Conservation (phyloP, 1,140 invertebrate species). For the Leptonema lineaticorne region DNA sequence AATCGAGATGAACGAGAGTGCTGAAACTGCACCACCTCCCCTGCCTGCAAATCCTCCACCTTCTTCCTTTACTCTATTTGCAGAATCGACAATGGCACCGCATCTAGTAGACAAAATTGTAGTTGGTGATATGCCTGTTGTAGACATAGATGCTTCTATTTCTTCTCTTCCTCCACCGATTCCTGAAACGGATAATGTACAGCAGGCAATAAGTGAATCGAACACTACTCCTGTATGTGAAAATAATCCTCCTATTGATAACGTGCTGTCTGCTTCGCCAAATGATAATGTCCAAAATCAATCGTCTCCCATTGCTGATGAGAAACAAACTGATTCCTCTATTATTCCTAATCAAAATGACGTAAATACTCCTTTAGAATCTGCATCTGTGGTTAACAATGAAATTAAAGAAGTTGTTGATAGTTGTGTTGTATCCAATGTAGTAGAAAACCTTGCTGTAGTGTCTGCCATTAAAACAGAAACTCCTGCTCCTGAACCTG, state of each 20-base stretch:
- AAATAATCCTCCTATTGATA: conserved; percentile 36
- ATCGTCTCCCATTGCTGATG: conserved; percentile 15
- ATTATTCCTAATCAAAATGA: conserved; percentile 2
- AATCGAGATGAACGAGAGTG: conserved; percentile 46
- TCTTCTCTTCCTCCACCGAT: conserved; percentile 42
- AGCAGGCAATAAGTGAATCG: conserved; percentile 38
- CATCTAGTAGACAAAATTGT: conserved; percentile 51
- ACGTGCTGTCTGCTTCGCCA: conserved; percentile 39
- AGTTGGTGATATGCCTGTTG: conserved; percentile 29
- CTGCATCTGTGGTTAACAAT: not conserved
- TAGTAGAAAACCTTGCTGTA: conserved; percentile 41
- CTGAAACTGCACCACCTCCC: conserved; percentile 54
- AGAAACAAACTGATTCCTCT: conserved; percentile 8
- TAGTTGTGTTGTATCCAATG: not conserved
- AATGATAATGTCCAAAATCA: conserved; percentile 37
- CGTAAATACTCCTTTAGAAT: conserved; percentile 31
- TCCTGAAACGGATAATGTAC: conserved; percentile 42
- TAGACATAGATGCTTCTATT: conserved; percentile 36
- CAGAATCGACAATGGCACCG: conserved; percentile 56
- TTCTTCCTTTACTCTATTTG: conserved; percentile 56
- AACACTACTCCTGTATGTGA: conserved; percentile 31
- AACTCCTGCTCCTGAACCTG: not conserved
- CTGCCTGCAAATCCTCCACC: conserved; percentile 56
- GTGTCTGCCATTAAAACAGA: conserved; percentile 34
- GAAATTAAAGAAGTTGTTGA: conserved; percentile 2